A percentile compares a stretch with the other conserved stretches of the same genome.
Conservation (phyloP, 1,140 invertebrate species). For the Drosophila malerkotliana region DNA sequence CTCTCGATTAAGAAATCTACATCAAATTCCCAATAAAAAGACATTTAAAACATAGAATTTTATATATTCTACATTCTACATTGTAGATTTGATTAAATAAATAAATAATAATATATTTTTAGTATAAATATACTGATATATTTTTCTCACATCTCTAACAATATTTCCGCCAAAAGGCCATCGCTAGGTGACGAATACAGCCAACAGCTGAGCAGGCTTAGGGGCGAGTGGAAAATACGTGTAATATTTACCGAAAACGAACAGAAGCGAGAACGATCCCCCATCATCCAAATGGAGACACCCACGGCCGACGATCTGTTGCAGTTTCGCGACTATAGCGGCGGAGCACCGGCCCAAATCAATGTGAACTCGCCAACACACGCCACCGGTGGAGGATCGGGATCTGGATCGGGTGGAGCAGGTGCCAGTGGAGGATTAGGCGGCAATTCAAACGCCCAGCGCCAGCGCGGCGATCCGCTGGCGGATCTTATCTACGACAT, state of each 20-base stretch:
- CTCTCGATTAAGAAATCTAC: too few species aligned
- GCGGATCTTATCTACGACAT: constrained; percentile 77
- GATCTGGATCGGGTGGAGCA: constrained; percentile 2
- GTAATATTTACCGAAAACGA: constrained; percentile 48
- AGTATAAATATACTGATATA: not conserved
- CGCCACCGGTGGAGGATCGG: constrained; percentile 64
- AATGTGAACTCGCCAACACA: constrained; percentile 84
- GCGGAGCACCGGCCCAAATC: constrained; percentile 85
- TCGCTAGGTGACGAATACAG: constrained; percentile 8
- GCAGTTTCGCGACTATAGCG: constrained; percentile 87
- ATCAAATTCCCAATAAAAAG: too few species aligned
- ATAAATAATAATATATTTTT: too few species aligned
- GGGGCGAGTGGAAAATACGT: constrained; percentile 36
- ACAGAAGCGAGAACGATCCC: not conserved
- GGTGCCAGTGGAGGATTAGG: constrained; percentile 5
- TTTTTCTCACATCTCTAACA: not conserved
- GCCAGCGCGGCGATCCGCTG: constrained; percentile 72
- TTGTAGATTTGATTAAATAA: too few species aligned
- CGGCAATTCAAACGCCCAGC: constrained; percentile 40
- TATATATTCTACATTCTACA: too few species aligned
- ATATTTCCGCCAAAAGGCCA: not conserved
- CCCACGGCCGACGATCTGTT: constrained; percentile 85
- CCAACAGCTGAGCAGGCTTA: constrained; percentile 4
- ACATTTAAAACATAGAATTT: too few species aligned
- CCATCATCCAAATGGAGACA: constrained; percentile 53